Base-by-base conservation (phyloP, 2,113 vertebrate genomes). In the Himantopus leucocephalus region DNA sequence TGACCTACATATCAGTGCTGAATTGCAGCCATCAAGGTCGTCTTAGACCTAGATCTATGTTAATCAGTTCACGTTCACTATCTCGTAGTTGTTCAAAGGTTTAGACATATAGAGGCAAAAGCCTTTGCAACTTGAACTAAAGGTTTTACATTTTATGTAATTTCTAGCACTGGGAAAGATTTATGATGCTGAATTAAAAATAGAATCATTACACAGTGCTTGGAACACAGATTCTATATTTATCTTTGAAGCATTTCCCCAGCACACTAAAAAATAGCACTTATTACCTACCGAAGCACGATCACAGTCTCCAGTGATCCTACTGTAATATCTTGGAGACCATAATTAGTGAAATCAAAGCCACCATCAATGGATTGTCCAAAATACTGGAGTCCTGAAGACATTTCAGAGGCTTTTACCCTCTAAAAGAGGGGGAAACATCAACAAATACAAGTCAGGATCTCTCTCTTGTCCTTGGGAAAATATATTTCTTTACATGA, bases 231-330 rank as follows among this genome's bases (percentile, higher is more conserved):
- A 77, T 52, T 85, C 94, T 92, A 55, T 92, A 88, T 88, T 75
- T 84, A 68, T 55, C 77, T 68, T 58, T 48, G 55, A 80, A 91
- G 52, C 90, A 67, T 68, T 88, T 84, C 82, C 86, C 55, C 77
- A 92, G 56, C 22, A 71, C 43, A 52, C 71, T 48, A 27, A 73
- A 82, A 95, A 85, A 52, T 6, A 60, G 19, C 93, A 76, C 78
- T 53, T 20, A 20, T 32, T 83, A 94, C 97, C 78, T 97, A 98
- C 98, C 97, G 35, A 76, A 98, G 95, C 82, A 98, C 72, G 20
- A 62, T 12, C 8, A 97, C 41, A 1, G 17, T 96, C 77, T 97
- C 91, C 75, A 93, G 71, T 6, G 97, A 74, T 70, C 96, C 96
- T 34, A 97, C 94, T 3, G 96, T 52, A 59, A 84, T 39, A 43